These are phyloP conservation scores for Sisor rabdophorus DNA, from an alignment of 2,113 vertebrate species.

Conservation along the genomic window DNA sequence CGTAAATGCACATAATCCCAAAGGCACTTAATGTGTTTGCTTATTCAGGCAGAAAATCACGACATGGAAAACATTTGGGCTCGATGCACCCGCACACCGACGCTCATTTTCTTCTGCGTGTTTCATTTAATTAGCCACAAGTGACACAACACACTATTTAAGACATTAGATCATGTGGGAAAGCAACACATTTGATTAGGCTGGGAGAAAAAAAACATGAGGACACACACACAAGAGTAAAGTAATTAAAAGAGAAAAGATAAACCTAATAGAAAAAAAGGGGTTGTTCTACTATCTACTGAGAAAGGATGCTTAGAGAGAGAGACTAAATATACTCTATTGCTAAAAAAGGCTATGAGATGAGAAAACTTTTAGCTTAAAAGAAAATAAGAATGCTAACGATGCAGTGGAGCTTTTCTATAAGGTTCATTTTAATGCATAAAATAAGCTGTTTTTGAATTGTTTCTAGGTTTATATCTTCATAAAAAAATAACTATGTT, in stretches of 20 bases:
- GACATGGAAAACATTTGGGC: background rate
- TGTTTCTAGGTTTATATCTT: background rate
- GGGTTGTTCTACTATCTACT: background rate
- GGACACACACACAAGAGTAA: constrained; percentile 20
- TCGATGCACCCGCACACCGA: constrained; percentile 10
- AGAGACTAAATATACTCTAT: background rate
- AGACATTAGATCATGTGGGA: constrained; percentile 20
- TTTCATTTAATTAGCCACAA: constrained; percentile 32
- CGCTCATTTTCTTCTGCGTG: constrained; percentile 18
- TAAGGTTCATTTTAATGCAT: background rate
- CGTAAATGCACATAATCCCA: constrained; percentile 25
- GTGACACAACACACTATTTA: constrained; percentile 19
- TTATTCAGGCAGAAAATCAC: constrained; percentile 41
- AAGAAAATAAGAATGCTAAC: constrained; percentile 43
- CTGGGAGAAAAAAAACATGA: constrained; percentile 5
- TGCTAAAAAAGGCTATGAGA: background rate
- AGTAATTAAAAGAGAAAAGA: constrained; percentile 28
- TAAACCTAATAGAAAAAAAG: background rate
- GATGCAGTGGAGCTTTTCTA: constrained; percentile 65
- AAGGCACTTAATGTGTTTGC: constrained; percentile 20
- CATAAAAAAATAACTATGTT: background rate
- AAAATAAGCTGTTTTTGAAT: constrained; percentile 5
- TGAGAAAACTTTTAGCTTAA: background rate
- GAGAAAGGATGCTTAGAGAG: background rate
- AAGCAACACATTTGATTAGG: constrained; percentile 18